Conservation (phyloP, 2,113 vertebrate genomes). For the Phoxinus phoxinus region DNA sequence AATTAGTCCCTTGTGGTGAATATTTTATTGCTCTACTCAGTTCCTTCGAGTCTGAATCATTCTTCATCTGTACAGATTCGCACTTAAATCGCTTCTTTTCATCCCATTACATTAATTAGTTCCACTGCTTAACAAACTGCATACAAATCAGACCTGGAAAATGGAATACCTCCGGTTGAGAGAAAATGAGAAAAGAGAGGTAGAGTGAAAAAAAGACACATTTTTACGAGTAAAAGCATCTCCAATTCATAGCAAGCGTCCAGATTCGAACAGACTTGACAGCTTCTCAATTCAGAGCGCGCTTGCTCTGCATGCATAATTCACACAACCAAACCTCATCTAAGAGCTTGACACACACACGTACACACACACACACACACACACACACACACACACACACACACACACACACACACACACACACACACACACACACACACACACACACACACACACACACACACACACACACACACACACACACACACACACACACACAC, state of each 20-base stretch:
- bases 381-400: constrained; percentile 14
- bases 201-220: constrained; percentile 61
- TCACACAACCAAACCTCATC: constrained; percentile 32
- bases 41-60: constrained; percentile 28
- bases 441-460: neutral
- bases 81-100: constrained; percentile 41
- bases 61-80: constrained; percentile 47
- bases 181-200: constrained; percentile 50
- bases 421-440: too few species aligned
- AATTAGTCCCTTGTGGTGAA: constrained; percentile 56
- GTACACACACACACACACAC: constrained; percentile 5
- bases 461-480: neutral
- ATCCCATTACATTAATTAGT: constrained; percentile 52
- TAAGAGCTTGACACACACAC: constrained; percentile 1
- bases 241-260: constrained; percentile 37
- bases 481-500: neutral
- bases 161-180: neutral
- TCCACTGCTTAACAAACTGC: constrained; percentile 48
- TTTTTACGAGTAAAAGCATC: constrained; percentile 42
- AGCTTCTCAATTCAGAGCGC: constrained; percentile 30
- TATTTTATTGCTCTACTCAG: constrained; percentile 57
- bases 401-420: neutral
- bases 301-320: constrained; percentile 49
- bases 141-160: constrained; percentile 33
- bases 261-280: constrained; percentile 47